phyloP scores from a whole-genome alignment of 2,113 vertebrate genomes.

The Tautogolabrus adspersus region DNA sequence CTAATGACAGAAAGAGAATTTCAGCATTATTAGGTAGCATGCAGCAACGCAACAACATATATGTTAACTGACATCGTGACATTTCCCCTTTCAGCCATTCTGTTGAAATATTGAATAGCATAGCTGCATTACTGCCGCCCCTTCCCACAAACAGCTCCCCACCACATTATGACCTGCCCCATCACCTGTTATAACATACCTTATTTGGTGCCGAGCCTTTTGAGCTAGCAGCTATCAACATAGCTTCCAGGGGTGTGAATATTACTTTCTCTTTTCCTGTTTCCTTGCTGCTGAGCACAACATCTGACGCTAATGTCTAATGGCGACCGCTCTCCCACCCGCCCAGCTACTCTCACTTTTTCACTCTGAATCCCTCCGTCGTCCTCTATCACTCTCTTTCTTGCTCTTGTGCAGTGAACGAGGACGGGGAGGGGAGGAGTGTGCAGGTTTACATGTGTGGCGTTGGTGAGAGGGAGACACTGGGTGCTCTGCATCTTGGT shows the following conservation, averaged over 20 bases:
- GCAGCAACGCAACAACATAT: not conserved
- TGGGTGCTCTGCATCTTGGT: slow-evolving; percentile 43
- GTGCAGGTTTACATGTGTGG: slow-evolving; percentile 57
- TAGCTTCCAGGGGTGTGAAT: slow-evolving; percentile 49
- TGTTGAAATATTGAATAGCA: slow-evolving; percentile 14
- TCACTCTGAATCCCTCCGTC: slow-evolving; percentile 67
- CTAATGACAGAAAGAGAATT: not conserved
- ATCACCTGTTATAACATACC: slow-evolving; percentile 66
- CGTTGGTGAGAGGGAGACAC: slow-evolving; percentile 10
- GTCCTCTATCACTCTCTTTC: slow-evolving; percentile 62
- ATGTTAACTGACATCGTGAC: slow-evolving; percentile 9
- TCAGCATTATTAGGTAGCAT: slow-evolving; percentile 4
- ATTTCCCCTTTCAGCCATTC: slow-evolving; percentile 4
- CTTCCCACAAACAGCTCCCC: slow-evolving; percentile 21
- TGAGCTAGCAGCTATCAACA: slow-evolving; percentile 27
- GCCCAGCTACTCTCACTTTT: slow-evolving; percentile 56
- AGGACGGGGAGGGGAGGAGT: slow-evolving; percentile 57
- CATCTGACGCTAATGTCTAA: slow-evolving; percentile 70
- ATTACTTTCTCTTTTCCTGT: slow-evolving; percentile 24
- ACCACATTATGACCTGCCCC: slow-evolving; percentile 33
- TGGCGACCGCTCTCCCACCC: slow-evolving; percentile 81
- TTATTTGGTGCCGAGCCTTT: slow-evolving; percentile 45
- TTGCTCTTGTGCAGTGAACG: slow-evolving; percentile 58
- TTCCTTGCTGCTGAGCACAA: slow-evolving; percentile 46
- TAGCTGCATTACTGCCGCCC: slow-evolving; percentile 21